Conservation (phyloP, 2,113 vertebrate species). For the Corythornis vintsioides region DNA sequence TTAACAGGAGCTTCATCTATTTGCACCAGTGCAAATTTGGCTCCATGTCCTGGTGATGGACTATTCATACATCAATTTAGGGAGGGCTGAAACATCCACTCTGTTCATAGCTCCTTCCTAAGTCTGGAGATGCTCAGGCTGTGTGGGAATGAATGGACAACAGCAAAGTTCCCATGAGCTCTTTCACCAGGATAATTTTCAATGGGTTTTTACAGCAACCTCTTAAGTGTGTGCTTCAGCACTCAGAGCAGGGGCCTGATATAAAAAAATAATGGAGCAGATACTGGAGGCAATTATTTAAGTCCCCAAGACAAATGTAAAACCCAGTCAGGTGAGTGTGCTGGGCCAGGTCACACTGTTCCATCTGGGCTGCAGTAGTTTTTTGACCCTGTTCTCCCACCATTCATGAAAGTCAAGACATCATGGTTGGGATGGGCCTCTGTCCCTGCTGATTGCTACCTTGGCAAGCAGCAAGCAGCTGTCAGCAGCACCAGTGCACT, state of each 20-base stretch:
- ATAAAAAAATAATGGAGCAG: neutral
- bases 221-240: neutral
- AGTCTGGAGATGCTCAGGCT: neutral
- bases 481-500: neutral
- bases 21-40: neutral
- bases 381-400: neutral
- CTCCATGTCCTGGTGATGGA: neutral
- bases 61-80: neutral
- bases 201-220: neutral
- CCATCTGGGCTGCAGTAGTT: neutral
- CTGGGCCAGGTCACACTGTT: neutral
- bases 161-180: neutral
- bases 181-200: neutral
- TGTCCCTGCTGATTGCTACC: neutral
- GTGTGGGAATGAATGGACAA: rapidly evolving
- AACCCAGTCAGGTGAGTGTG: neutral
- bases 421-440: neutral
- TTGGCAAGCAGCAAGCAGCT: neutral
- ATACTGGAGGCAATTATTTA: neutral
- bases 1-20: neutral
- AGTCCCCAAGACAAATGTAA: neutral
- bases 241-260: neutral
- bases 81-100: neutral
- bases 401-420: rapidly evolving
- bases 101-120: neutral